These are phyloP conservation scores for Leucania comma DNA, from an alignment of 2,888 invertebrate genomes.

Conservation along the genomic window DNA sequence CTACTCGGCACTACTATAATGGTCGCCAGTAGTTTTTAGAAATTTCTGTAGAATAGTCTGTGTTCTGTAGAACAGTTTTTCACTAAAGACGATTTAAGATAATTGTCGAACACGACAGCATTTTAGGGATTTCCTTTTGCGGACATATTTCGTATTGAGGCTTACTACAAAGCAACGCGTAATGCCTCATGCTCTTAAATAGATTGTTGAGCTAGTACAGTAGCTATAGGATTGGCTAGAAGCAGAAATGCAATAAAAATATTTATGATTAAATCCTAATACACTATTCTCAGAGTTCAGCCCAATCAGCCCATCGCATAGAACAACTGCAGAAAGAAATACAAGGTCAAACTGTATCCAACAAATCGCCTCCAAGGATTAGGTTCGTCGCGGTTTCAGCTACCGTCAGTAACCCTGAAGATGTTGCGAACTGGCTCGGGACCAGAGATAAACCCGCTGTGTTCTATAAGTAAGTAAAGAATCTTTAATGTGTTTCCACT, in stretches of 20 bases:
- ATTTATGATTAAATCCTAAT: background rate
- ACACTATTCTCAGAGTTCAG: slow-evolving; percentile 74
- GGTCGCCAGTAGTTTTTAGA: too few species aligned
- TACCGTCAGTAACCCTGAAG: slow-evolving; percentile 94
- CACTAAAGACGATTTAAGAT: too few species aligned
- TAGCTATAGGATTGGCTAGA: background rate
- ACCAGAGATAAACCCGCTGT: slow-evolving; percentile 85
- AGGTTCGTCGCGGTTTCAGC: slow-evolving; percentile 95
- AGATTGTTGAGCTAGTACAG: background rate
- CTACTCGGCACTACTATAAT: too few species aligned
- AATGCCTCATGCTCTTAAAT: background rate
- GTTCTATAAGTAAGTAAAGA: slow-evolving; percentile 85
- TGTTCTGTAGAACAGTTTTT: too few species aligned
- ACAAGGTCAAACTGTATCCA: slow-evolving; percentile 60
- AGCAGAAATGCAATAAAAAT: background rate
- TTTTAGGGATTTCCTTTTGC: background rate
- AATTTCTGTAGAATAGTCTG: background rate
- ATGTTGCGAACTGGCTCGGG: slow-evolving; percentile 94
- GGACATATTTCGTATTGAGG: too few species aligned
- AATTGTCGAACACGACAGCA: background rate
- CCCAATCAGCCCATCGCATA: slow-evolving; percentile 82
- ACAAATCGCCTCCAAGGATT: slow-evolving; percentile 76
- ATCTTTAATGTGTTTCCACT: too few species aligned
- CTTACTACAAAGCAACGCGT: background rate
- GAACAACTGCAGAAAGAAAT: slow-evolving; percentile 79